Conservation (phyloP, 2,888 invertebrate genomes). For the Syrphus vitripennis region DNA sequence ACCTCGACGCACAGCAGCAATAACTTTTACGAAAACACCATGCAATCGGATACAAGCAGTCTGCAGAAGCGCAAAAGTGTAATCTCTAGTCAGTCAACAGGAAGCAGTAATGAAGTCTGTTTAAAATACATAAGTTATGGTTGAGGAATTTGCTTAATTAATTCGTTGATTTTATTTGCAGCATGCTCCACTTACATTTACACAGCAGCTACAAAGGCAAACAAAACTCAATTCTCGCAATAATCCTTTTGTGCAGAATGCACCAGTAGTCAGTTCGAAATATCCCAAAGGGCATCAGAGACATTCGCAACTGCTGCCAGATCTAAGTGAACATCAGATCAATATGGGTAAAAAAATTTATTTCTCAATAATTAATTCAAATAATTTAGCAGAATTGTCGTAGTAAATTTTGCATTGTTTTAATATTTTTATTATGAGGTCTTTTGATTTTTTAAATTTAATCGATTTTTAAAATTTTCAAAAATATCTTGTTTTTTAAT, state of each 20-base stretch:
- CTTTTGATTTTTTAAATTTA: neutral
- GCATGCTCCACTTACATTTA: slow-evolving; percentile 90
- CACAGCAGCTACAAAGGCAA: slow-evolving; percentile 91
- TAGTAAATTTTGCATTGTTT: too few species aligned
- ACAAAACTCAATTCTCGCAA: slow-evolving; percentile 80
- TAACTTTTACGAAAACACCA: slow-evolving; percentile 81
- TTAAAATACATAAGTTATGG: neutral
- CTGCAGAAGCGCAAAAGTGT: slow-evolving; percentile 81
- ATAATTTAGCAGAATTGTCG: too few species aligned
- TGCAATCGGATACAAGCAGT: slow-evolving; percentile 81
- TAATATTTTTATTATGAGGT: too few species aligned
- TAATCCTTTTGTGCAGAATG: slow-evolving; percentile 78
- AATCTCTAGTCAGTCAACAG: slow-evolving; percentile 82
- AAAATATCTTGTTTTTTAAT: too few species aligned
- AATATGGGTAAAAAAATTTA: slow-evolving; percentile 75
- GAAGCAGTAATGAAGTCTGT: slow-evolving; percentile 81
- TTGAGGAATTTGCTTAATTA: neutral
- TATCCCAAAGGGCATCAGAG: slow-evolving; percentile 77
- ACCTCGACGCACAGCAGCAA: slow-evolving; percentile 81
- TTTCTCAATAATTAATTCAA: neutral
- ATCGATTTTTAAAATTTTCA: too few species aligned
- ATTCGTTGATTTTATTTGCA: slow-evolving; percentile 30
- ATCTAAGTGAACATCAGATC: slow-evolving; percentile 80
- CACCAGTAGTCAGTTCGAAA: slow-evolving; percentile 78
- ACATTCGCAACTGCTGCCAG: slow-evolving; percentile 80